phyloP scores from a whole-genome alignment of 2,113 vertebrate species.

The Himantopus leucocephalus region DNA sequence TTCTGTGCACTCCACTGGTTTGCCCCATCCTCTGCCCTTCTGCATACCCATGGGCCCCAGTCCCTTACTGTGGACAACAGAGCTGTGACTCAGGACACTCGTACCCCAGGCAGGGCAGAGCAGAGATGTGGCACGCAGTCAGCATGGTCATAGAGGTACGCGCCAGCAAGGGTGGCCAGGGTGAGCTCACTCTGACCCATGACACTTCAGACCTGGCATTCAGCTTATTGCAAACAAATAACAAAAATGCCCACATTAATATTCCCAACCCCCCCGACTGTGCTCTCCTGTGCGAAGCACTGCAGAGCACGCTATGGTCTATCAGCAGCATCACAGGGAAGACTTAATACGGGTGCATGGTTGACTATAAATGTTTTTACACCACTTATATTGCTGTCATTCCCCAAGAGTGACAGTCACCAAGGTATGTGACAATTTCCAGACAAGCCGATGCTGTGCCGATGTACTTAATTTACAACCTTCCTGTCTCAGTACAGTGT shows the following conservation, averaged over 20 bases:
- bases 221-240: not conserved
- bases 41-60: not conserved
- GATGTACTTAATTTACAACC: not conserved
- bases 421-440: not conserved
- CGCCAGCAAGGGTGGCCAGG: not conserved
- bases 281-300: not conserved
- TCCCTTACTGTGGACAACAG: not conserved
- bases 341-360: not conserved
- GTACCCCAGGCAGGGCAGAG: not conserved
- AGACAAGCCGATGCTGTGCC: not conserved
- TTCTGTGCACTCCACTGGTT: not conserved
- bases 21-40: not conserved
- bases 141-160: rapidly evolving
- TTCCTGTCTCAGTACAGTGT: not conserved
- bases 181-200: rapidly evolving
- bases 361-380: not conserved
- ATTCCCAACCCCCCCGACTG: not conserved
- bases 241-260: not conserved
- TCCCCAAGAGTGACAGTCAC: not conserved
- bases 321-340: not conserved
- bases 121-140: not conserved
- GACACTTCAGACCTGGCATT: not conserved
- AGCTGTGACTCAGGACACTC: not conserved
- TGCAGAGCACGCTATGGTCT: not conserved
- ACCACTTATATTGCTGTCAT: not conserved